These are phyloP conservation scores for Trissolcus japonicus DNA, from an alignment of 2,888 invertebrate species.

Conservation along the genomic window DNA sequence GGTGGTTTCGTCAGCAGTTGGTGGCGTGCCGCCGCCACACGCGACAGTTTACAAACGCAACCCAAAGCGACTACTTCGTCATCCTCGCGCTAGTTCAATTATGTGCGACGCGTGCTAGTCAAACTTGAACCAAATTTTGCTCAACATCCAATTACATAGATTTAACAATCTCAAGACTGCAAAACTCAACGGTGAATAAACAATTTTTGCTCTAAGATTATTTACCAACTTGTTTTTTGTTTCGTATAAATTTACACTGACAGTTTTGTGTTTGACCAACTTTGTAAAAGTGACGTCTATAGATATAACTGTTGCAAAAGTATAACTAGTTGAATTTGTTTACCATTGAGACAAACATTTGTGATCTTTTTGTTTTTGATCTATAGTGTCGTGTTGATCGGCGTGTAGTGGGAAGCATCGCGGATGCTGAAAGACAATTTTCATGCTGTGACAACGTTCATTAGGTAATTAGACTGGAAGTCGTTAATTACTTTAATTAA, in stretches of 20 bases:
- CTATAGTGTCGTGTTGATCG: constrained; percentile 48
- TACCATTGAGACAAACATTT: constrained; percentile 16
- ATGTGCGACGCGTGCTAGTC: constrained; percentile 27
- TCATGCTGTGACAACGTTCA: constrained; percentile 51
- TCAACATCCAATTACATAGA: constrained; percentile 4
- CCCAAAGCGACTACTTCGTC: constrained; percentile 67
- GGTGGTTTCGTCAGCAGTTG: constrained; percentile 64
- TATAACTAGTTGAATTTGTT: background rate
- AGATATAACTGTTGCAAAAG: background rate
- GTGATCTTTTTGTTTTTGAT: constrained; percentile 20
- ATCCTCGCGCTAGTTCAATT: constrained; percentile 22
- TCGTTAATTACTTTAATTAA: constrained; percentile 55
- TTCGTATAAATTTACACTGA: too few relatives aligned
- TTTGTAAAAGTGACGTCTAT: too few relatives aligned
- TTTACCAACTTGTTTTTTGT: too few relatives aligned
- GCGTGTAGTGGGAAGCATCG: constrained; percentile 26
- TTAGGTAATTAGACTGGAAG: constrained; percentile 57
- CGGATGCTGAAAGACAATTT: constrained; percentile 46
- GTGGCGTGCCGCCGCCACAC: constrained; percentile 73
- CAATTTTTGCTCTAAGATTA: too few relatives aligned
- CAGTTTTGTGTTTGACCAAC: too few relatives aligned
- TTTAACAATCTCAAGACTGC: constrained; percentile 1
- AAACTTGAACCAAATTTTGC: constrained; percentile 12
- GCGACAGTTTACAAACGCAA: constrained; percentile 75
- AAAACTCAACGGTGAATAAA: constrained; percentile 4